A percentile compares a stretch with the other conserved stretches of the same genome.
These are phyloP conservation scores for Archegozetes longisetosus DNA, from an alignment of 1,140 invertebrate genomes.

Conservation along the genomic window DNA sequence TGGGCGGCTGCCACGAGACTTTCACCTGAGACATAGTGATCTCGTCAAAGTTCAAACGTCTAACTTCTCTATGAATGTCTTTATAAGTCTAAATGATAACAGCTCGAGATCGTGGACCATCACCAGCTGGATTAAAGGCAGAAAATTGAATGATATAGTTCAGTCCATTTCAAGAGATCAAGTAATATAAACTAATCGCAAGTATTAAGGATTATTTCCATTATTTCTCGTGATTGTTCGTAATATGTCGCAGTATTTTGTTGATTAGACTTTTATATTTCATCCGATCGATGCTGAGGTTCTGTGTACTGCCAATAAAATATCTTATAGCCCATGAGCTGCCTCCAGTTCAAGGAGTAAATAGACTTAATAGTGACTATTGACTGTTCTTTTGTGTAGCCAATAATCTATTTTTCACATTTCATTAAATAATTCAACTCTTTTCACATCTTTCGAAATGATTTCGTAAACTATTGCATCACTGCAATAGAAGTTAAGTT, in stretches of 20 bases:
- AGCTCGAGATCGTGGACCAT: constrained; percentile 68
- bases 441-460: too few relatives aligned
- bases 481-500: too few relatives aligned
- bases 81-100: constrained; percentile 51
- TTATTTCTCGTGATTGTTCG: constrained; percentile 49
- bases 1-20: constrained; percentile 78
- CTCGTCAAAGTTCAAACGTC: constrained; percentile 64
- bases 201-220: constrained; percentile 73
- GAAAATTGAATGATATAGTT: constrained; percentile 79
- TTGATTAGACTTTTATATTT: too few relatives aligned
- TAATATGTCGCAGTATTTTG: too few relatives aligned
- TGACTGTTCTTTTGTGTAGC: too few relatives aligned
- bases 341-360: background rate
- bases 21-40: constrained; percentile 88
- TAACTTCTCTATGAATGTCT: constrained; percentile 54
- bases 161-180: constrained; percentile 80
- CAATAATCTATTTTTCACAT: too few relatives aligned
- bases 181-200: constrained; percentile 62
- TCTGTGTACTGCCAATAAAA: constrained; percentile 64
- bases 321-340: constrained; percentile 31
- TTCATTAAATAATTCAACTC: too few relatives aligned
- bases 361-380: background rate
- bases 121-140: constrained; percentile 92
- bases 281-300: too few relatives aligned
- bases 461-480: too few relatives aligned